phyloP scores from a whole-genome alignment of 2,888 invertebrate species.

The Aricia artaxerxes region DNA sequence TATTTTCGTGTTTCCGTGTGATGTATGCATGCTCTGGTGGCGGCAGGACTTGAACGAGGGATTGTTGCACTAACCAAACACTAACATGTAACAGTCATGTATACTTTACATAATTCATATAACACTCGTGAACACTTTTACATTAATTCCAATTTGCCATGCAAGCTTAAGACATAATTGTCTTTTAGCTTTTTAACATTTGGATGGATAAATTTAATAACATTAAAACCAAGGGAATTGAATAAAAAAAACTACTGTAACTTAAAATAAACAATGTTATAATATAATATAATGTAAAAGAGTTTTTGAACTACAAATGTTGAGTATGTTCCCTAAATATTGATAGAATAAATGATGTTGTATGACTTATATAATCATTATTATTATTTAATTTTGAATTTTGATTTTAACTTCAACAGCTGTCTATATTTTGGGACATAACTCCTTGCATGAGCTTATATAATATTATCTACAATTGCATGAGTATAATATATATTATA shows the following conservation, averaged over 20 bases:
- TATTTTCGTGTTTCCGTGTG: conserved; percentile 66
- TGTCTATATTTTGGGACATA: conserved; percentile 14
- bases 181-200: neutral
- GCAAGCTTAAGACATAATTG: neutral
- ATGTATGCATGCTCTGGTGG: conserved; percentile 71
- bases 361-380: neutral
- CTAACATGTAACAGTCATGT: conserved; percentile 36
- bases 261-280: neutral
- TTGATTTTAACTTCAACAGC: neutral
- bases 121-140: conserved; percentile 39
- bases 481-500: neutral
- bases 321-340: neutral
- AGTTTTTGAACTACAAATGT: conserved; percentile 22
- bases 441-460: neutral
- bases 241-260: neutral
- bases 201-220: neutral
- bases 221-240: conserved; percentile 1
- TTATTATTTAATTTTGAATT: neutral
- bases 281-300: conserved; percentile 8
- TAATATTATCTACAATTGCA: neutral
- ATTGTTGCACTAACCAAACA: conserved; percentile 66
- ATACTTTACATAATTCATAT: conserved; percentile 35
- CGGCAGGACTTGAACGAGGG: conserved; percentile 78
- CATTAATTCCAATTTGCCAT: neutral
- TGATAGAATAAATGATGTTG: neutral